Conservation (phyloP, 2,797 vertebrate species). For the Liasis olivaceus region DNA sequence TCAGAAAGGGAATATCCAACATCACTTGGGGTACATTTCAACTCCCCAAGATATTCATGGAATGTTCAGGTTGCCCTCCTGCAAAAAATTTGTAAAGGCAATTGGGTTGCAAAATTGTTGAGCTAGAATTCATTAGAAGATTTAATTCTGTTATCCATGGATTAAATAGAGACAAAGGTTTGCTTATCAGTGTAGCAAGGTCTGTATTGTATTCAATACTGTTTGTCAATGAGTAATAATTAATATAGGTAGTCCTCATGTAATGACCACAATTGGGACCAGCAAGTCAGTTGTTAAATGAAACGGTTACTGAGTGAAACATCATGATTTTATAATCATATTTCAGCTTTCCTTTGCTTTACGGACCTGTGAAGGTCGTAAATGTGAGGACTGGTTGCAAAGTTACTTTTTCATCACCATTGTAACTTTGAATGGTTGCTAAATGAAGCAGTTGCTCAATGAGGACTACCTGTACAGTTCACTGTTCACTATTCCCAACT, state of each 20-base stretch:
- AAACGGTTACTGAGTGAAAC: background rate
- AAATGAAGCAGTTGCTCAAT: background rate
- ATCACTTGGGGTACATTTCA: background rate
- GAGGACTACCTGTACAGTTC: no score
- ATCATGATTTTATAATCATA: background rate
- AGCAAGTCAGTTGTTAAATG: background rate
- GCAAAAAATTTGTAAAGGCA: background rate
- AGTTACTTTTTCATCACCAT: background rate
- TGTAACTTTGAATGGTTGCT: background rate
- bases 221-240: background rate
- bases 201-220: background rate
- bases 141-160: background rate
- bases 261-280: background rate
- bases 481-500: background rate
- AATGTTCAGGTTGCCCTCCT: background rate
- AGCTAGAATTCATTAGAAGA: background rate
- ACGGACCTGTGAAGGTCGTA: background rate
- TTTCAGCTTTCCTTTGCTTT: background rate
- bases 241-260: background rate
- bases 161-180: background rate
- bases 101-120: background rate
- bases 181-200: background rate
- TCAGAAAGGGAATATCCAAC: background rate
- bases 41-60: background rate
- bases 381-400: background rate